Base-by-base conservation (phyloP, 1,140 invertebrate genomes). In the Marisa cornuarietis region DNA sequence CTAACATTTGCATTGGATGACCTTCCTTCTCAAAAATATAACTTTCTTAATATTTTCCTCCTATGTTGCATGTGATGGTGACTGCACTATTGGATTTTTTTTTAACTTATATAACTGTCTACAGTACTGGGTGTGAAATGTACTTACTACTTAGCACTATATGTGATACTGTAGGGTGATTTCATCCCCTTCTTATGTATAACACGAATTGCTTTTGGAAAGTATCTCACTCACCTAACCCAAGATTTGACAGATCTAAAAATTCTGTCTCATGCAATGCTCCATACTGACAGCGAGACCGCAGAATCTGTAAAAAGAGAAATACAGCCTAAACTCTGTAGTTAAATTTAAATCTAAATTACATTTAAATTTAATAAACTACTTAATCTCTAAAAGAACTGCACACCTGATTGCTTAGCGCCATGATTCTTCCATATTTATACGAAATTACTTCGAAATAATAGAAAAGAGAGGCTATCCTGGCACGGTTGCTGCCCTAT, bases 201-300 rank as follows among this genome's bases (percentile, higher is more conserved):
- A 75, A 77, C 75, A 31, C 10, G 10, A n/a, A 54, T 11, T 52
- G 7, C 22, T 54, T 26, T 51, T 22, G 71, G 18, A 52, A 52
- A 8, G 1, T 72, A 54, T 49, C 58, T n/a, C 5, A 83, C 86
- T 82, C 82, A 89, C 88, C 85, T 16, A 89, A 76, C 62, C 83
- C 86, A 24, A 86, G 71, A 42, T 85, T 84, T 24, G 88, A 89
- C 31, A 89, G 78, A 79, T 89, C 84, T 74, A 88, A 72, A 80
- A 83, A 87, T 71, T 86, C 83, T 4, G 83, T 80, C 16, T 81
- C 24, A 63, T 85, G 85, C 61, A 87, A 79, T 42, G 86, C 82
- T 16, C 79, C 82, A 49, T 78, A 42, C 31, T 42, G 82, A 54
- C 83, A 82, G 61, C 80, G 82, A 13, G 83, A 85, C 7, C 84